phyloP scores from a whole-genome alignment of 1,140 invertebrate species.

The Chelonus insularis region DNA sequence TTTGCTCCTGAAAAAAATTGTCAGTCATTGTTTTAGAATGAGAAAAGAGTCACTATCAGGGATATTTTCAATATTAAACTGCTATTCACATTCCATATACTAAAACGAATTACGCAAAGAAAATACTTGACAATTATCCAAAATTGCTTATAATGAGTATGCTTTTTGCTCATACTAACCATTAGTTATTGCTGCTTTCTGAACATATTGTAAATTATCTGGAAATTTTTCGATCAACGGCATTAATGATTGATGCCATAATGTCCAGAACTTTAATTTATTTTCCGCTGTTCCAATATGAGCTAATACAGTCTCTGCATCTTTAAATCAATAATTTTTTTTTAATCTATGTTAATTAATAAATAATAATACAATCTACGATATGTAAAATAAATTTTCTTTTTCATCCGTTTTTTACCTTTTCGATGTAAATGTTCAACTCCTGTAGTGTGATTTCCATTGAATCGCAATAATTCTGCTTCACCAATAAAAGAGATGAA shows the following conservation, averaged over 20 bases:
- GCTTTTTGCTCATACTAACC: slow-evolving; percentile 50
- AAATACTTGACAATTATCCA: slow-evolving; percentile 1
- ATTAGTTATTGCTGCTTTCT: slow-evolving; percentile 63
- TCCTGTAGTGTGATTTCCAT: slow-evolving; percentile 12
- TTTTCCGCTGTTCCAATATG: slow-evolving; percentile 29
- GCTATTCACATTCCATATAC: background rate
- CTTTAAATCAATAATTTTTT: too few species aligned
- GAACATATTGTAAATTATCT: slow-evolving; percentile 59
- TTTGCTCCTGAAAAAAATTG: slow-evolving; percentile 46
- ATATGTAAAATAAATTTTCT: slow-evolving; percentile 1
- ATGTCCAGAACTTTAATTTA: slow-evolving; percentile 40
- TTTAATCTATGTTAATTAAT: too few species aligned
- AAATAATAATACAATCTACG: background rate
- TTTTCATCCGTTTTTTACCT: slow-evolving; percentile 37
- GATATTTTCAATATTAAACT: slow-evolving; percentile 1
- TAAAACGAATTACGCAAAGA: background rate
- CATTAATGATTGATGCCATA: slow-evolving; percentile 42
- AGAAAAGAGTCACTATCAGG: background rate
- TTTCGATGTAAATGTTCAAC: slow-evolving; percentile 31
- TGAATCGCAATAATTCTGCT: slow-evolving; percentile 57
- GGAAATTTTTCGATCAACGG: slow-evolving; percentile 52
- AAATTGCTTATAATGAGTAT: slow-evolving; percentile 4
- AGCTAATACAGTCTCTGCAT: slow-evolving; percentile 37
- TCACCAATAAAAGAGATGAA: slow-evolving; percentile 72
- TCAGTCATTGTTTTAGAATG: too few species aligned